Conservation (phyloP, 2,113 vertebrate species). For the Sander vitreus region DNA sequence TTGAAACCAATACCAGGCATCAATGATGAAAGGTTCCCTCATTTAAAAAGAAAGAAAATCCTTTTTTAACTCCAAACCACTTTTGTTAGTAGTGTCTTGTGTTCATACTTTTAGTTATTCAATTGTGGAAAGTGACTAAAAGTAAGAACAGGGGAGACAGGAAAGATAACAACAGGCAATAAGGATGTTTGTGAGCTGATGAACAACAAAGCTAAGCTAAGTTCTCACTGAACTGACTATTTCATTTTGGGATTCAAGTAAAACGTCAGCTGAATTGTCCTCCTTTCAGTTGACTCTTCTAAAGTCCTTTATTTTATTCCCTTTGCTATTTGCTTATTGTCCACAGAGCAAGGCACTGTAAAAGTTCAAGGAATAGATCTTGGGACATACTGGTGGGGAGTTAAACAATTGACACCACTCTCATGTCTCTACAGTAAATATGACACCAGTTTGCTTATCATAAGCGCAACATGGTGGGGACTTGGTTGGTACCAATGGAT, state of each 20-base stretch:
- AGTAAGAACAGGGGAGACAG: not conserved
- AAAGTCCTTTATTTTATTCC: not conserved
- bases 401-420: not conserved
- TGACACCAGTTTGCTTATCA: not conserved
- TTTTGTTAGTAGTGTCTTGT: no score
- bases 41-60: not conserved
- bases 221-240: not conserved
- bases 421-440: not conserved
- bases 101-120: not conserved
- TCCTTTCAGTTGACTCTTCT: not conserved
- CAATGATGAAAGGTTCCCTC: not conserved
- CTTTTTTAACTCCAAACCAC: not conserved
- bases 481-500: no score
- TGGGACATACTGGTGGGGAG: no score
- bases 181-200: not conserved
- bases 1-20: not conserved
- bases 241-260: not conserved
- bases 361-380: not conserved
- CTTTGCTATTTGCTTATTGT: not conserved
- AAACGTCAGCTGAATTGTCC: not conserved
- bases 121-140: not conserved
- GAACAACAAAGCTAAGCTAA: not conserved
- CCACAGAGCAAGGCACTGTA: not conserved
- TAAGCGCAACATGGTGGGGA: no score
- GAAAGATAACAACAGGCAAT: not conserved